These are phyloP conservation scores for Eumacrocentrus americanus DNA, from an alignment of 2,888 invertebrate species.

Conservation along the genomic window DNA sequence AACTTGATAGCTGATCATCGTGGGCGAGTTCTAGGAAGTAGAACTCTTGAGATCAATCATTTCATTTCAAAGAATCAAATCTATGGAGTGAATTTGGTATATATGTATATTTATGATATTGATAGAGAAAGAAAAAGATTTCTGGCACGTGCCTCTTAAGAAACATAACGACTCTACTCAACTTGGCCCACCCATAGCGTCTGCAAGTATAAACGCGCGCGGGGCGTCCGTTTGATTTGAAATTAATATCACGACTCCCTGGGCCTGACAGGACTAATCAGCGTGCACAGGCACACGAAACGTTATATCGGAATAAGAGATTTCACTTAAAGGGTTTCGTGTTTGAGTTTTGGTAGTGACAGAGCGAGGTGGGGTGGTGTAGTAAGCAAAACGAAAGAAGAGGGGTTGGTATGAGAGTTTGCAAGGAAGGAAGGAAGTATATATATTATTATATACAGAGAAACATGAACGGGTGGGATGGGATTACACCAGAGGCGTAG, in stretches of 20 bases:
- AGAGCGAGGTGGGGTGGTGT: slow-evolving; percentile 44
- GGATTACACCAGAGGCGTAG: slow-evolving; percentile 38
- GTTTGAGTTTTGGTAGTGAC: slow-evolving; percentile 62
- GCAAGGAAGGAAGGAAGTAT: slow-evolving; percentile 24
- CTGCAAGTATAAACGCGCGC: neutral
- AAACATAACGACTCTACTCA: too few species aligned
- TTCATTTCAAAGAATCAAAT: neutral
- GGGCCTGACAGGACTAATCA: slow-evolving; percentile 62
- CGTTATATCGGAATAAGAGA: slow-evolving; percentile 60
- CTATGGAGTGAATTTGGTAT: neutral
- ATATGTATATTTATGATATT: neutral
- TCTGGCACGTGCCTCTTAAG: slow-evolving; percentile 17
- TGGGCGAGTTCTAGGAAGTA: neutral
- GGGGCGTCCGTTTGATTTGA: slow-evolving; percentile 53
- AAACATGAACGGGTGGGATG: slow-evolving; percentile 17
- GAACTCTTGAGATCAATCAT: neutral
- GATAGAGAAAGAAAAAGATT: neutral
- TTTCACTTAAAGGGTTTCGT: slow-evolving; percentile 62
- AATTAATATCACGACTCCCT: slow-evolving; percentile 62
- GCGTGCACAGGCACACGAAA: slow-evolving; percentile 49
- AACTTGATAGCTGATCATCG: neutral
- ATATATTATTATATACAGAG: slow-evolving; percentile 20
- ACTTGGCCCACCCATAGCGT: slow-evolving; percentile 22
- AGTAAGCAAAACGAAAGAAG: slow-evolving; percentile 23
- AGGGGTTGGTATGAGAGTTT: slow-evolving; percentile 22